Evolutionary conservation across 1,140 invertebrate genomes (phyloP).

Genomic region (Magallana gigas): DNA sequence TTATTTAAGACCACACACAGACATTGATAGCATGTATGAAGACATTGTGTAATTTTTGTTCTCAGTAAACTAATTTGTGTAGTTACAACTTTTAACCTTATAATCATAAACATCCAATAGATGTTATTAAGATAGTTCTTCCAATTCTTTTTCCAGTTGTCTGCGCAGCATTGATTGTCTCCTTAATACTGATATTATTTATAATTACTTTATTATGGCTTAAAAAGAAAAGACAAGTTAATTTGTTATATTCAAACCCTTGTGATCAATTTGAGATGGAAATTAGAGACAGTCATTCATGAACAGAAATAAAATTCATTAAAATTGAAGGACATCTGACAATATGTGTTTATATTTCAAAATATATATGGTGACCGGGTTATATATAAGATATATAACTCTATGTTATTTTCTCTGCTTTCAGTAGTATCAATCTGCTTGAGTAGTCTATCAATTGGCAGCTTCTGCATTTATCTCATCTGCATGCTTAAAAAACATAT

Average conservation of each 20-base stretch:
- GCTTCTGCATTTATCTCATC: conserved; percentile 2
- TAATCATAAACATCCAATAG: too few relatives aligned
- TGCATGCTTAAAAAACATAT: conserved; percentile 4
- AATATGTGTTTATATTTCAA: conserved; percentile 25
- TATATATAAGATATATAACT: conserved; percentile 11
- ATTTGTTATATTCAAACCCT: background rate
- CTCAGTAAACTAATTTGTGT: background rate
- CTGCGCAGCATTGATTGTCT: background rate
- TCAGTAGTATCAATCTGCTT: background rate
- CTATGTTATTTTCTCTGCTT: background rate
- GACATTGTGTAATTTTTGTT: background rate
- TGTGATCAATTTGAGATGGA: background rate
- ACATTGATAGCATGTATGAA: background rate
- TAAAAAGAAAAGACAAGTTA: background rate
- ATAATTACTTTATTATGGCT: background rate
- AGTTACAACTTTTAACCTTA: too few relatives aligned
- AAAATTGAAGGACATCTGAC: background rate
- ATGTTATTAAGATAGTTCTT: too few relatives aligned
- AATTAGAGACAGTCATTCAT: background rate
- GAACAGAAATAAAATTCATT: too few relatives aligned
- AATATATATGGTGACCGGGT: conserved; percentile 6
- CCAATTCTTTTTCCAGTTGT: background rate
- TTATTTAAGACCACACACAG: background rate
- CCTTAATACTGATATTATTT: conserved; percentile 4
- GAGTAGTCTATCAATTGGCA: background rate